Base-by-base conservation (phyloP, 2,113 vertebrate species). In the Pleuronectes platessa region DNA sequence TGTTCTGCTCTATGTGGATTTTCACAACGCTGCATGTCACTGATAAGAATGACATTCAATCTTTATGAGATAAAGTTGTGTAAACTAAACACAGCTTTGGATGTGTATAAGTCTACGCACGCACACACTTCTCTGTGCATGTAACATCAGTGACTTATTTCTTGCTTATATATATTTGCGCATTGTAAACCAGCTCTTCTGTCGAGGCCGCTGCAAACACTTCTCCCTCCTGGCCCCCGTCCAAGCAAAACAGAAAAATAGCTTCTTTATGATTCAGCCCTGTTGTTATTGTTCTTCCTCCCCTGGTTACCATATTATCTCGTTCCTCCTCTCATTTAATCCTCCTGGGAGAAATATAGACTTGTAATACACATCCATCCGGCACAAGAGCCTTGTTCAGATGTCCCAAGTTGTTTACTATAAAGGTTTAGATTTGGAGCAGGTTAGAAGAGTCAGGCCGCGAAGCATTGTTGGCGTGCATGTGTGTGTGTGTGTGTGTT, bases 231-330 rank as follows among this genome's bases (percentile, higher is more conserved):
- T 94, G 94, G 93, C 84, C 37, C 3, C 45, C 21, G 60, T 76
- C 93, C 94, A 94, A 93, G 77, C 74, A 90, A 90, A 95, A 94
- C 90, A 93, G 84, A 83, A 86, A 93, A 92, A 93, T 94, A 93
- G 80, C 92, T 93, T 90, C 80, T 87, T 84, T 89, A 88, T 94
- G 93, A 94, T 93, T 95, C 92, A 94, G 74, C 88, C 82, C 83
- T 92, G 90, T 93, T 93, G 91, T 94, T 94, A 89, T 92, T 93
- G 91, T 91, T 86, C 84, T 76, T 87, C 86, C 86, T 93, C 92
- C 92, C 92, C 85, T 92, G 90, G 94, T 92, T 92, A 94, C 93
- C 85, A 93, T 88, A 91, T 89, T 88, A 82, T 86, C 75, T 90
- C 83, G 87, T 79, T 83, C 76, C 83, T 82, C 58, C 75, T 78